Base-by-base conservation (phyloP, 2,888 invertebrate genomes). In the Ectemnius lituratus region DNA sequence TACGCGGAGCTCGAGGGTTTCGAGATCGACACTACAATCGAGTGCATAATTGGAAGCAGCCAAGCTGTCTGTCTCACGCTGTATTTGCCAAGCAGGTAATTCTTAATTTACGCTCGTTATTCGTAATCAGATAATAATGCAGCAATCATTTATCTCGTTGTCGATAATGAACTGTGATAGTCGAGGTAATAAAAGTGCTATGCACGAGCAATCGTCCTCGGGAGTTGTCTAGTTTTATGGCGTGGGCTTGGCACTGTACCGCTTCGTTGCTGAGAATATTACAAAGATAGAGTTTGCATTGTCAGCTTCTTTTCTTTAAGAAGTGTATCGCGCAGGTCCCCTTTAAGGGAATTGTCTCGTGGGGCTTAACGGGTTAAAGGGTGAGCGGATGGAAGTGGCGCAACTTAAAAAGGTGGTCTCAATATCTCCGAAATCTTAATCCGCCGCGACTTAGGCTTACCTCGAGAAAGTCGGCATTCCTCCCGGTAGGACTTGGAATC, bases 341-440 rank as follows among this genome's bases (percentile, higher is more conserved):
- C 52, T 52, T 14, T 37, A 37, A 37, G 37, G 11, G 37, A 37
- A 37, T 37, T 37, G 37, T 37, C 11, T 37, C 37, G 37, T 1
- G 37, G 37, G 37, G 37, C 8, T 11, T 37, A 37, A 8, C 37
- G 37, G 52, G 18, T 52, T 52, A 18, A 4, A 16, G 52, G n/a
- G 5, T n/a, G 52, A 14, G 13, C 1, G 18, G 18, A 8, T 16
- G n/a, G 18, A 16, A 18, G 52, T 5, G 52, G 52, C 52, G 4
- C 14, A 52, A 52, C 52, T 52, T 52, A 52, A 52, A 52, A 52
- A 52, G 52, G 52, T 6, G 18, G 6, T 6, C 18, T 18, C 16
- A 11, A 58, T 20, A 23, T 58, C 58, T 52, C 13, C 16, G 20
- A 58, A 58, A 20, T 58, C 18, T 27, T 27, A 58, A 58, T 58